phyloP scores from a whole-genome alignment of 2,797 vertebrate genomes.

The Tiaroga cobitis region DNA sequence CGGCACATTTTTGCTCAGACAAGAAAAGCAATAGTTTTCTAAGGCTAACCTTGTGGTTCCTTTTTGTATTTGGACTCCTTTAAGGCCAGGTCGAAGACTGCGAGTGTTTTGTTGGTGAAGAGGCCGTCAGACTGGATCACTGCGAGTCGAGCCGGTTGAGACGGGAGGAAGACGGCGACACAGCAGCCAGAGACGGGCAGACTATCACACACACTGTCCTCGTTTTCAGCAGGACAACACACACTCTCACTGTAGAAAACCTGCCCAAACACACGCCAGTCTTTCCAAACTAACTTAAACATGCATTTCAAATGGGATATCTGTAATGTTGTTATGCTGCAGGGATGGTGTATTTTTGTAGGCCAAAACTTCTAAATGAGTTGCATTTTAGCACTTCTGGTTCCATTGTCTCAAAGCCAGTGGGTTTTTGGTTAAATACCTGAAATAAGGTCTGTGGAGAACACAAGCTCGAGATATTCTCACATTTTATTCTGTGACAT shows the following conservation, averaged over 20 bases:
- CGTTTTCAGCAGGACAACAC: slow-evolving; percentile 68
- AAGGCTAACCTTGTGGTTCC: slow-evolving; percentile 68
- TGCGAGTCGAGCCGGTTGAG: slow-evolving; percentile 74
- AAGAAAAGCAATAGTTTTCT: neutral
- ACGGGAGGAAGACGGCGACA: slow-evolving; percentile 76
- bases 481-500: neutral
- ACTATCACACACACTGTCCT: slow-evolving; percentile 65
- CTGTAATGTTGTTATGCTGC: neutral
- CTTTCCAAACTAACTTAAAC: neutral
- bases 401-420: neutral
- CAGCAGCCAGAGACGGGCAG: slow-evolving; percentile 66
- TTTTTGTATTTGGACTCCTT: slow-evolving; percentile 73
- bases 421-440: neutral
- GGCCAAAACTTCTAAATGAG: neutral
- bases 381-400: neutral
- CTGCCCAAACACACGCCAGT: slow-evolving; percentile 58
- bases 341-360: neutral
- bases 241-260: slow-evolving; percentile 73
- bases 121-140: slow-evolving; percentile 58
- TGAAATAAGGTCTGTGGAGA: neutral
- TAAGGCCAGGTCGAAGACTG: slow-evolving; percentile 71
- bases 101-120: slow-evolving; percentile 63
- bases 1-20: no score
- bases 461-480: neutral
- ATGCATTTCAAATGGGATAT: neutral